Conservation (phyloP, 92 coral and sea anemone genomes). For the Palythoa grandis region DNA sequence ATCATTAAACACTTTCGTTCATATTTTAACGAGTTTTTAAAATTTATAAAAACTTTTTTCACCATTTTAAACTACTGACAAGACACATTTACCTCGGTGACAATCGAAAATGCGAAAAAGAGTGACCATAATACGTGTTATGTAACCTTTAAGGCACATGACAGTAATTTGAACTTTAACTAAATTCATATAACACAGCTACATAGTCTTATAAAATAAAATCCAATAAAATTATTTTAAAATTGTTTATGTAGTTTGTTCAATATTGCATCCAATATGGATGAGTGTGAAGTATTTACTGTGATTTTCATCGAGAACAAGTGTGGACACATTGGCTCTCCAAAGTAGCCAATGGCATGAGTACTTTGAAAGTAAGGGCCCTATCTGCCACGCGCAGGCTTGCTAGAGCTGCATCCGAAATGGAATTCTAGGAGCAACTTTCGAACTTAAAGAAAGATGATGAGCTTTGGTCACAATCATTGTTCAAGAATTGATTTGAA, state of each 20-base stretch:
- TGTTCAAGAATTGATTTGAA: conserved; percentile 43
- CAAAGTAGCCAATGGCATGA: conserved; percentile 1
- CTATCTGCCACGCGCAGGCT: neutral
- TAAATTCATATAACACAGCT: no score
- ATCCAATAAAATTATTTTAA: no score
- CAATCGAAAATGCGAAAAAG: no score
- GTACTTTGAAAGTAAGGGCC: conserved; percentile 5
- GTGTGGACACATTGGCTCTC: conserved; percentile 13
- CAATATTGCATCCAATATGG: neutral
- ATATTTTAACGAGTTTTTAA: no score
- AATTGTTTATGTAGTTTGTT: neutral
- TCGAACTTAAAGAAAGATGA: neutral
- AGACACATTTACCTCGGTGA: no score
- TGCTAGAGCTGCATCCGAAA: neutral
- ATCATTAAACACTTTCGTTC: no score
- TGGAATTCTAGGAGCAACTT: neutral
- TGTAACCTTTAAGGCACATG: no score
- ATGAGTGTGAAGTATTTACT: conserved; percentile 10
- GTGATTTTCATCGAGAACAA: conserved; percentile 7
- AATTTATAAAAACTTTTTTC: no score
- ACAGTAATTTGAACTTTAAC: no score
- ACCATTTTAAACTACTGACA: no score
- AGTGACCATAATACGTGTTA: no score
- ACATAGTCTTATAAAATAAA: no score
- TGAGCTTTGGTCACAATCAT: neutral